A percentile compares a stretch with the other conserved stretches of the same genome.
Evolutionary conservation across 2,113 vertebrate genomes (phyloP).

Genomic region (Hippocampus mohnikei): DNA sequence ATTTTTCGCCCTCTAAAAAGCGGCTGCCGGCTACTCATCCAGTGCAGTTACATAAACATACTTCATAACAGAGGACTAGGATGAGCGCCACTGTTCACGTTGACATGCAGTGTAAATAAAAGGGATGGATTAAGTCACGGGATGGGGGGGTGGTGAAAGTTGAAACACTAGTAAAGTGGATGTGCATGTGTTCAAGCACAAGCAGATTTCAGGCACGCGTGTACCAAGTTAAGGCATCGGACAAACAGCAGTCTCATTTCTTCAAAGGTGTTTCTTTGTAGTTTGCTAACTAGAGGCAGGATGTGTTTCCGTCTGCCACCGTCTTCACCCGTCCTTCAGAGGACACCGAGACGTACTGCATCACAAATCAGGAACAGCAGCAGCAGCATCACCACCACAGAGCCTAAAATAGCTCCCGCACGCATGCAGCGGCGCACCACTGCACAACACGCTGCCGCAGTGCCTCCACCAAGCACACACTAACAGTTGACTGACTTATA

Average conservation of each 20-base stretch:
- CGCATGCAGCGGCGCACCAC: constrained; percentile 39
- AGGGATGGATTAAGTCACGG: constrained; percentile 25
- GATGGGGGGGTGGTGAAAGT: constrained; percentile 11
- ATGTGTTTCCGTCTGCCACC: not conserved
- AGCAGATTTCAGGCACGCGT: constrained; percentile 19
- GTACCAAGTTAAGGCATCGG: constrained; percentile 32
- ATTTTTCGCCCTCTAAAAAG: constrained; percentile 43
- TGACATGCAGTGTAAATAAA: constrained; percentile 31
- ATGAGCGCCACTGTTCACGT: constrained; percentile 39
- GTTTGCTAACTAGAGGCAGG: constrained; percentile 5
- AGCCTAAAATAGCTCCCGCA: constrained; percentile 67
- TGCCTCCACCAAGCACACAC: constrained; percentile 33
- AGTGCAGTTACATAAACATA: constrained; percentile 71
- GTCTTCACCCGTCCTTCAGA: constrained; percentile 67
- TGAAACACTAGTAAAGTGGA: not conserved
- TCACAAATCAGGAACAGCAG: constrained; percentile 57
- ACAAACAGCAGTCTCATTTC: constrained; percentile 5
- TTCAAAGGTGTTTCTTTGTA: constrained; percentile 2
- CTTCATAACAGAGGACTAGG: constrained; percentile 62
- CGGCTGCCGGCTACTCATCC: constrained; percentile 58
- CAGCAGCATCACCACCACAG: constrained; percentile 47
- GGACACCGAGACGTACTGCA: constrained; percentile 64
- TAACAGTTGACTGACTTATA: constrained; percentile 34
- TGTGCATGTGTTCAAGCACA: constrained; percentile 8
- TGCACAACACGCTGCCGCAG: constrained; percentile 47